Base-by-base conservation (phyloP, 2,888 invertebrate species). In the Electrophaes corylata region DNA sequence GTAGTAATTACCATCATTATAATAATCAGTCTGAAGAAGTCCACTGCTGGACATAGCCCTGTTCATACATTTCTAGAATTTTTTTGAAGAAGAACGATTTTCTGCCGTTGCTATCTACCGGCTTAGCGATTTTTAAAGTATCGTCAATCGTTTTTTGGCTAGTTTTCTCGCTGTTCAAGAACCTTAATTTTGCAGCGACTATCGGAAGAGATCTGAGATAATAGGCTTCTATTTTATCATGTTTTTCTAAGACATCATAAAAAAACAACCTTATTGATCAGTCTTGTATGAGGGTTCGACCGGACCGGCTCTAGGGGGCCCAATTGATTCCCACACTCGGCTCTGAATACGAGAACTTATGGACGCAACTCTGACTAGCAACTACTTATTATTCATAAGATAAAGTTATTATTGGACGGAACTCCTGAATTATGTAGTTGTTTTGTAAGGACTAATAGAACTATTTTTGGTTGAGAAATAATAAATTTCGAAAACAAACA, bases 291-390 rank as follows among this genome's bases (percentile, higher is more conserved):
- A 14, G 11, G 23, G 11, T 10, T 10, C n/a, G 33, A n/a, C 31
- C 6, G 40, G 39, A 8, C 49, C 31, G 18, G 8, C 35, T n/a
- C 33, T 14, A 31, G 16, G 50, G 45, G 26, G 37, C 16, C 39
- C 57, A 48, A 57, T 57, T 57, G 57, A 57, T 57, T 57, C 52
- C 47, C 54, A 35, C 18, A 29, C 46, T 39, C 50, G 31, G n/a
- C 40, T 51, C 35, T 37, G 51, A 51, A 52, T 48, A 35, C 40
- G 35, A 11, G 35, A 52, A 52, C 41, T 52, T 47, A 35, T 31
- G 31, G 47, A 49, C 39, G 18, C 33, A 51, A 51, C 46, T 57
- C 41, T 40, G 40, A 37, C 29, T 51, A 18, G 37, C 31, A 33
- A 31, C 35, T 55, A 26, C 41, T 57, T 57, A 46, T 47, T 51